These are phyloP conservation scores for Morone chrysops DNA, from an alignment of 2,113 vertebrate species.

Conservation along the genomic window DNA sequence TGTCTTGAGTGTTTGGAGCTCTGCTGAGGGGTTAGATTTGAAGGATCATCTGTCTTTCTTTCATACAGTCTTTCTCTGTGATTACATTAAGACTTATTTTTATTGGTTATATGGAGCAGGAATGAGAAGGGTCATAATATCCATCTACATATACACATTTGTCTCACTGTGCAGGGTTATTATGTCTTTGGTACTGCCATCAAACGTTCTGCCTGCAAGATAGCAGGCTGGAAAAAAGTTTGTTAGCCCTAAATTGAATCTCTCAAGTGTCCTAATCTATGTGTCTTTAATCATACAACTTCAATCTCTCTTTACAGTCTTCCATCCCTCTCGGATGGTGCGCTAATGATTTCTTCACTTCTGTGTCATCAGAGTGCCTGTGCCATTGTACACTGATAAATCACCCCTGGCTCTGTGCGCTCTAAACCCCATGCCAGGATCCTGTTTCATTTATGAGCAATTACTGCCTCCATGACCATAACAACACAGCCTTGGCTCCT, in stretches of 20 bases:
- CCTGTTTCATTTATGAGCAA: conserved; percentile 44
- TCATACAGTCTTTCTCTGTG: neutral
- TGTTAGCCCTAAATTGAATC: neutral
- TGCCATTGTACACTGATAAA: conserved; percentile 58
- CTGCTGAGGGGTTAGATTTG: neutral
- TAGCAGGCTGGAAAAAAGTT: neutral
- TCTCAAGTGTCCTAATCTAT: neutral
- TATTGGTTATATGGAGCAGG: neutral
- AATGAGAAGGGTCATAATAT: too few relatives aligned
- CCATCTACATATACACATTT: neutral
- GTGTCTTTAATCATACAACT: neutral
- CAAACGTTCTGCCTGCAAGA: neutral
- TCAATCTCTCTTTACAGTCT: neutral
- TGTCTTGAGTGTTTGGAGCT: neutral
- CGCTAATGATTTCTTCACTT: conserved; percentile 31
- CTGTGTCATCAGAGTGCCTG: conserved; percentile 40
- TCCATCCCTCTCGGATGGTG: conserved; percentile 20
- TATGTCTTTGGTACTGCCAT: neutral
- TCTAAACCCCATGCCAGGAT: conserved; percentile 21
- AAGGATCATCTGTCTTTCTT: neutral
- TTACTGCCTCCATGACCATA: conserved; percentile 14
- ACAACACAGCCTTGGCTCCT: neutral
- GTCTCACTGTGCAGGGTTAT: neutral
- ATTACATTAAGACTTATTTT: neutral
- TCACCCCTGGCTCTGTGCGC: conserved; percentile 31